These are phyloP conservation scores for Opisthograptis luteolata DNA, from an alignment of 2,888 invertebrate genomes.

Conservation along the genomic window DNA sequence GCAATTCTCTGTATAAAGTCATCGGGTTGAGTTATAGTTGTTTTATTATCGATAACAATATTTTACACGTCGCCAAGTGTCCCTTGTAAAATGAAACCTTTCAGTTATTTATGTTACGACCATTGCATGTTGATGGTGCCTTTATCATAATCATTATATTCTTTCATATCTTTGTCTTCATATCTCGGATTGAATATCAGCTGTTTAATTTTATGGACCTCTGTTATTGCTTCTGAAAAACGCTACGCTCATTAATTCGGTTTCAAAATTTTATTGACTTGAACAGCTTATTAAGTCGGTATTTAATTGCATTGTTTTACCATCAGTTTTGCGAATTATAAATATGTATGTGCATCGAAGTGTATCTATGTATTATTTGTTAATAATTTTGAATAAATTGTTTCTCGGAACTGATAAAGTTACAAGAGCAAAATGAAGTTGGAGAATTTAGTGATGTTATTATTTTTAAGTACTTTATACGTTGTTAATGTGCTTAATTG, in stretches of 20 bases:
- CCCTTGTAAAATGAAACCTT: slow-evolving; percentile 64
- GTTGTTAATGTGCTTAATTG: no score
- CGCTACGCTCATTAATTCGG: slow-evolving; percentile 39
- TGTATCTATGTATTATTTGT: no score
- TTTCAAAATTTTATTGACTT: slow-evolving; percentile 27
- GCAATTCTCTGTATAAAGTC: slow-evolving; percentile 69
- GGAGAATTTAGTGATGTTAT: no score
- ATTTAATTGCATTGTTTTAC: slow-evolving; percentile 38
- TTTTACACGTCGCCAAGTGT: slow-evolving; percentile 77
- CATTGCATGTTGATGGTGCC: slow-evolving; percentile 49
- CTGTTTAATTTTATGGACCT: slow-evolving; percentile 43
- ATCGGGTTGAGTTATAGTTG: slow-evolving; percentile 66
- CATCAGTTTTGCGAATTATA: slow-evolving; percentile 30
- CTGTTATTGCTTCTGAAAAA: slow-evolving; percentile 33
- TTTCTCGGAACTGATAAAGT: no score
- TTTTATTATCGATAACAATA: slow-evolving; percentile 78
- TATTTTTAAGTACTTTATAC: no score
- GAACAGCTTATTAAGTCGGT: slow-evolving; percentile 38
- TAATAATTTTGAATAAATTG: no score
- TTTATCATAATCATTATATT: slow-evolving; percentile 56
- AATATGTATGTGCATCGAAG: slow-evolving; percentile 3
- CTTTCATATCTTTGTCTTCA: slow-evolving; percentile 44
- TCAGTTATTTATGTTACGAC: slow-evolving; percentile 66
- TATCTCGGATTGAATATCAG: slow-evolving; percentile 50
- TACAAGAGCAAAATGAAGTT: no score